phyloP scores from a whole-genome alignment of 2,888 invertebrate genomes.

The Tenthredo notha region DNA sequence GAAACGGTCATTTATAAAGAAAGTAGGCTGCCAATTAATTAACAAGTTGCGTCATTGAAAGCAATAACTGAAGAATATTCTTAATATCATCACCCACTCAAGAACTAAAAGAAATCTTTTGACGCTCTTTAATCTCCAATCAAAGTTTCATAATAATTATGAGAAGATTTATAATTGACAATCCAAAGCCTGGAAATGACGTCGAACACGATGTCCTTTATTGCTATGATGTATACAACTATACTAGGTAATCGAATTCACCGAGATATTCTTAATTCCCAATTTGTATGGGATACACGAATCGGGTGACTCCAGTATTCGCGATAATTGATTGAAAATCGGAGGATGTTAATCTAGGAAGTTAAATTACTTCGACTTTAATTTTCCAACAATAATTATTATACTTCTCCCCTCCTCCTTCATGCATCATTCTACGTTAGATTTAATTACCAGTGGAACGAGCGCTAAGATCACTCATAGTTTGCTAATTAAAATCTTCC shows the following conservation, averaged over 20 bases:
- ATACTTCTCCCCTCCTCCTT: too few species aligned
- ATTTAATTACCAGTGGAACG: background rate
- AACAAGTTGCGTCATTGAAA: slow-evolving; percentile 11
- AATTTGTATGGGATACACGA: background rate
- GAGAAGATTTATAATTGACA: background rate
- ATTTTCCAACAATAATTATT: background rate
- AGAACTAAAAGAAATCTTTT: background rate
- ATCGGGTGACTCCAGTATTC: background rate
- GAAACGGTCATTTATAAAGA: slow-evolving; percentile 15
- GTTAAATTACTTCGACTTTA: background rate
- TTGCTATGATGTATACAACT: background rate
- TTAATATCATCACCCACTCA: background rate
- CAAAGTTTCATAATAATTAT: background rate
- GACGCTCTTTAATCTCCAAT: background rate
- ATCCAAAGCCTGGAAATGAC: background rate
- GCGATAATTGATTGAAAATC: background rate
- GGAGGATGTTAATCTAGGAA: background rate
- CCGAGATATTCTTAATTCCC: background rate
- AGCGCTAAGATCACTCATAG: background rate
- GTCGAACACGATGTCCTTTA: background rate
- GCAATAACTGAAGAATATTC: background rate
- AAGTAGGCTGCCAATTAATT: slow-evolving; percentile 29
- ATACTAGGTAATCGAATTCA: background rate
- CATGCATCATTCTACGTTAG: background rate
- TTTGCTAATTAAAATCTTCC: slow-evolving; percentile 31